Evolutionary conservation across 1,140 invertebrate species (phyloP).

Genomic region (Drosophila insularis): DNA sequence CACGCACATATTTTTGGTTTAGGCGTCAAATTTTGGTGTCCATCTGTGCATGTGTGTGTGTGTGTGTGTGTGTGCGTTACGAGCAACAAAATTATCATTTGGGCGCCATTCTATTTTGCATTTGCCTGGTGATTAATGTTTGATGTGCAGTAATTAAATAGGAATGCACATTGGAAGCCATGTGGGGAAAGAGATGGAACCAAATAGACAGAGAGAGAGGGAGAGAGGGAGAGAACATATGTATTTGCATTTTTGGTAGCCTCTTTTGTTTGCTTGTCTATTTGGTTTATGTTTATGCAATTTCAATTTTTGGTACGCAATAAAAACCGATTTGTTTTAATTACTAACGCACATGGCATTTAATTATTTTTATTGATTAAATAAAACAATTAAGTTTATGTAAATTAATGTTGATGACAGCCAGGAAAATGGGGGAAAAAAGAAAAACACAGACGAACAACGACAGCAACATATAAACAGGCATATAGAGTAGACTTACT

Average conservation of each 20-base stretch:
- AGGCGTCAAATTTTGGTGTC: constrained; percentile 58
- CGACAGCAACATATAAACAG: constrained; percentile 8
- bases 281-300: constrained; percentile 72
- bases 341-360: constrained; percentile 80
- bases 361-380: constrained; percentile 82
- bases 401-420: constrained; percentile 65
- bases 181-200: background rate
- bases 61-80: constrained; percentile 20
- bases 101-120: constrained; percentile 48
- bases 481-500: background rate
- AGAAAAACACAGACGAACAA: background rate
- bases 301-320: constrained; percentile 70
- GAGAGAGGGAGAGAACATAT: background rate
- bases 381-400: constrained; percentile 82
- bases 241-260: constrained; percentile 40
- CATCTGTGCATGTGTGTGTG: background rate
- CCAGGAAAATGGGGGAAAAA: constrained; percentile 4
- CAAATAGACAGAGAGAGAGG: background rate
- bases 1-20: constrained; percentile 23
- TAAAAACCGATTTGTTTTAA: constrained; percentile 80
- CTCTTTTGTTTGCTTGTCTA: constrained; percentile 28
- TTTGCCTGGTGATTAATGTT: constrained; percentile 78
- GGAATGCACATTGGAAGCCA: constrained; percentile 28
- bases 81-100: constrained; percentile 71
- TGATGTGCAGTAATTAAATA: constrained; percentile 76